A percentile compares a stretch with the other conserved stretches of the same genome.
Evolutionary conservation across 2,113 vertebrate genomes (phyloP).

Genomic region (Neopipo cinnamomea): DNA sequence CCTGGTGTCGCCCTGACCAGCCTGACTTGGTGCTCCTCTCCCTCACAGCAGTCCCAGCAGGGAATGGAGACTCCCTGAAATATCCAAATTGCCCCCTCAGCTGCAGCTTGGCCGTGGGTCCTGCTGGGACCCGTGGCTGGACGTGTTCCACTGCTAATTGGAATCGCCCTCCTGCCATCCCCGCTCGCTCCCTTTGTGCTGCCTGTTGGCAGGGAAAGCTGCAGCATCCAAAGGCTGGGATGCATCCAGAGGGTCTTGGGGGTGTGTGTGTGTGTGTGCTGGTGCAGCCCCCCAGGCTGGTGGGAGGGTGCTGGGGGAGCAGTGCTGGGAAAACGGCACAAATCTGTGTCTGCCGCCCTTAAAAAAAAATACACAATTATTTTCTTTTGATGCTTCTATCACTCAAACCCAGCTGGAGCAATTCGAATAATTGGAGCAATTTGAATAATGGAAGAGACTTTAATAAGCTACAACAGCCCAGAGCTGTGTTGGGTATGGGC

Average conservation of each 20-base stretch:
- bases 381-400: not conserved
- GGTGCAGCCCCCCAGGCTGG: not conserved
- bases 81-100: not conserved
- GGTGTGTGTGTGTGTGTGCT: not conserved
- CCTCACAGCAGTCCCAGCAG: rapidly evolving
- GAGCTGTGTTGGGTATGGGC: not conserved
- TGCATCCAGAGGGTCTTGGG: not conserved
- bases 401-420: not conserved
- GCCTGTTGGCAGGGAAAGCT: not conserved
- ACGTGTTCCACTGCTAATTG: not conserved
- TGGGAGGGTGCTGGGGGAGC: not conserved
- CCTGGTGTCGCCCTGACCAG: not conserved
- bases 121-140: not conserved
- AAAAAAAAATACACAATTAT: not conserved
- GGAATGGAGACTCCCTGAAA: not conserved
- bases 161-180: not conserved
- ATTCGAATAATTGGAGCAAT: not conserved
- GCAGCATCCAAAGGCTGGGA: not conserved
- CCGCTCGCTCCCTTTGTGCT: not conserved
- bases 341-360: not conserved
- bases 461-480: not conserved
- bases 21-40: rapidly evolving
- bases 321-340: not conserved
- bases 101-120: not conserved
- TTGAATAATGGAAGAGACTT: not conserved